Base-by-base conservation (phyloP, 2,797 vertebrate species). In the Spheniscus humboldti region DNA sequence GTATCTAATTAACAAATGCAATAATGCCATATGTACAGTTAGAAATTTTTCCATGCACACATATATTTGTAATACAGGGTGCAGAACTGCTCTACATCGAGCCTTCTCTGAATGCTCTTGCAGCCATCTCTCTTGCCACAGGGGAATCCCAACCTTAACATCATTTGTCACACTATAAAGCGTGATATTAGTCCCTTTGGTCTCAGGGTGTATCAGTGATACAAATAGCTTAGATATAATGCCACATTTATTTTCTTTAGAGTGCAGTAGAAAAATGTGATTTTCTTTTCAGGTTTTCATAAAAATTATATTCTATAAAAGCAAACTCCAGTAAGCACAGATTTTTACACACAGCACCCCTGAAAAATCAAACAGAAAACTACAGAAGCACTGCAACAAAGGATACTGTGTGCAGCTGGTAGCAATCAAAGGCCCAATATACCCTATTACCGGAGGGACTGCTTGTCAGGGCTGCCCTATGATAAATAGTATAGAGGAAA, bases 111-210 rank as follows among this genome's bases (percentile, higher is more conserved):
- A 74, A 77, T 50, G 39, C 3, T 88, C 50, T 41, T 92, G 35
- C 35, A 78, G 30, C 10, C 4, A 0, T 64, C 28, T 81, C 55
- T 89, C 12, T 76, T 7, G 1, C 68, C 68, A 78, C 31, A 71
- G 47, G 17, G 47, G n/a, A 95, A 87, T 92, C 56, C 66, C 50
- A 92, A 55, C 35, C 56, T 83, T 87, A 83, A 72, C 50, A 84
- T 84, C 13, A 90, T 95, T 93, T 95, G 83, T 88, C 75, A 90
- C 62, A 37, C 66, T 67, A 31, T 60, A 76, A 96, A 84, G 55
- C 60, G 43, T 74, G 48, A 67, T 71, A 93, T 90, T 90, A 79
- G 27, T 86, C 53, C 28, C 43, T 88, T 96, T 93, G 22, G 55
- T 89, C 59, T 69, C 55, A 88, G 47, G 18, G 18, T 55, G 6